Base-by-base conservation (phyloP, 2,888 invertebrate species). In the Hirudinaria manillensis region DNA sequence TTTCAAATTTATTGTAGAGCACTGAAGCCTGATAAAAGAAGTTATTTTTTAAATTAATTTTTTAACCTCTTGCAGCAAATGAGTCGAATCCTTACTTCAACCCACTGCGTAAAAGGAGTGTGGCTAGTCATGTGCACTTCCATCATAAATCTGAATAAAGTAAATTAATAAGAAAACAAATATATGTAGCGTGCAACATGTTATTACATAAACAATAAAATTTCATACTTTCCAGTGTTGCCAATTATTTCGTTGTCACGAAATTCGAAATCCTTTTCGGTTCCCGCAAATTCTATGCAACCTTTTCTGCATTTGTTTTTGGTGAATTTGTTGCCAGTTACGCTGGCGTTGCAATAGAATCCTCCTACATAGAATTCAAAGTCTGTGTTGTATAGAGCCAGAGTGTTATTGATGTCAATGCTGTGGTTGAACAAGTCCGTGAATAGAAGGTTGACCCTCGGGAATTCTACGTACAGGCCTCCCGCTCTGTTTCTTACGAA, bases 221-320 rank as follows among this genome's bases (percentile, higher is more conserved):
- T 32, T 16, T 2, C 68, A 3, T 66, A 76, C 71, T 89, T 88
- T 0, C 93, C 94, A 72, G 88, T 89, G 83, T 98, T 98, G 75
- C 89, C 88, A 79, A 89, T 89, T 77, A 97, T 91, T 71, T 88
- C 87, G 84, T 97, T 97, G 66, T 89, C 89, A 81, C 90, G 89
- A 76, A 98, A 91, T 76, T 90, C 89, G 86, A 98, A 89, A 81
- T 92, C 91, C 86, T 99, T 99, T 85, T 99, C 99, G 96, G 98
- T 99, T 13, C 99, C 99, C 21, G 80, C 75, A 21, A 85, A 87
- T 88, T 80, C 90, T 29, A 81, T 78, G 72, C 81, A 81, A 0
- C 84, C 84, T 56, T 77, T 75, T 6, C 78, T 90, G 81, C 98
- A 98, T 56, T 87, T 87, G 83, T 99, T 99, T 76, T 92, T 90